Evolutionary conservation across 2,888 invertebrate genomes (phyloP), one percentile per base, ranked within the genome.

Genomic region (Andrena hattorfiana): DNA sequence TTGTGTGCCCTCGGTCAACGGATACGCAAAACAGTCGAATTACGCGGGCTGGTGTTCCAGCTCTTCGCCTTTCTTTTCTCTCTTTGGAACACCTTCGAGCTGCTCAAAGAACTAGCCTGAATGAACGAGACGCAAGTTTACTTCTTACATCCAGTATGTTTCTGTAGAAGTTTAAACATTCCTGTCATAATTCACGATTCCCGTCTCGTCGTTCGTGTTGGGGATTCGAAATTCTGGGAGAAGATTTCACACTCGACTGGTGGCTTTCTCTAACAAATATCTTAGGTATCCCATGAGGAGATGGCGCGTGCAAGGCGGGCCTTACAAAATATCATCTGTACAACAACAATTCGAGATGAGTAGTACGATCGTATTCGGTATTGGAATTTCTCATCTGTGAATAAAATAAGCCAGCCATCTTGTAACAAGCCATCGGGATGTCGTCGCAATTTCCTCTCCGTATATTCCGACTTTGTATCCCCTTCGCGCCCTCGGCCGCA

Each of bases 21-120:
- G 85, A 76, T 77, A 84, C 81, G 79, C 79, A 87, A 82, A 85
- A 87, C 69, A 85, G 79, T 79, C 78, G 81, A 85, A 84, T 83
- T 84, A 84, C 84, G 59, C 56, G 62, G 54, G 67, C 79, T 42
- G 70, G 51, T 42, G 64, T 71, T 67, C 62, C 67, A 16, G 35
- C 71, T 63, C 81, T 68, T 68, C 56, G 48, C 13, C 48, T 35
- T 62, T 48, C 54, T 64, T 26, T 60, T 16, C n/a, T n/a, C 63
- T 56, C 60, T 6, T 26, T 54, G 23, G 7, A 26, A 35, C 16
- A 28, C n/a, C 28, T 28, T 28, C 59, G 48, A 42, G 28, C 0
- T 63, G 26, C 16, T 42, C 63, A 16, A 13, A 20, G 3, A 10
- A 26, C 56, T 23, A 16, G 10, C 56, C 56, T 0, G 10, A 56